These are phyloP conservation scores for Sarcoramphus papa DNA, from an alignment of 2,797 vertebrate species.

Conservation along the genomic window DNA sequence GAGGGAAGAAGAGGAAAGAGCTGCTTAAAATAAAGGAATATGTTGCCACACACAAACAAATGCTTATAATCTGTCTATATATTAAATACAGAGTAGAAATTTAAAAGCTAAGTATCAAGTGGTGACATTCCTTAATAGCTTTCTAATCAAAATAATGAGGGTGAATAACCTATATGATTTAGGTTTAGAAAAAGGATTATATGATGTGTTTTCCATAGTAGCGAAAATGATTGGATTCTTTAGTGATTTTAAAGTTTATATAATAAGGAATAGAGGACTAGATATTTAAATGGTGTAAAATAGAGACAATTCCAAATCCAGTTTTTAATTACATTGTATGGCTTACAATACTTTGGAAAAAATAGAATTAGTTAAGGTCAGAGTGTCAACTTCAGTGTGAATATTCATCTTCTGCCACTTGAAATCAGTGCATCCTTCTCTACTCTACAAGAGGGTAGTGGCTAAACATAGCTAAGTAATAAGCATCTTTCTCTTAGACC, in stretches of 20 bases:
- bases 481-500: background rate
- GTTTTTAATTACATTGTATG: background rate
- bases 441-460: background rate
- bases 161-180: background rate
- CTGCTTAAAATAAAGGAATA: background rate
- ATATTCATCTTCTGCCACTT: background rate
- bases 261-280: background rate
- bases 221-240: background rate
- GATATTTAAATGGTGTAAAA: background rate
- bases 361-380: background rate
- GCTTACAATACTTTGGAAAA: background rate
- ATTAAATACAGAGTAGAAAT: background rate
- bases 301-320: background rate
- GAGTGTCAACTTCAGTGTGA: background rate
- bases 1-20: background rate
- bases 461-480: background rate
- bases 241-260: background rate
- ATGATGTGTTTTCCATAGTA: background rate
- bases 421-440: background rate
- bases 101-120: background rate
- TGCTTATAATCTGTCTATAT: background rate
- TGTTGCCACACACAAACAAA: background rate
- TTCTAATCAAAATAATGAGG: background rate
- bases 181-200: background rate
- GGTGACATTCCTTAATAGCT: background rate